Evolutionary conservation across 2,797 vertebrate genomes (phyloP).

Genomic region (Staurois parvus): DNA sequence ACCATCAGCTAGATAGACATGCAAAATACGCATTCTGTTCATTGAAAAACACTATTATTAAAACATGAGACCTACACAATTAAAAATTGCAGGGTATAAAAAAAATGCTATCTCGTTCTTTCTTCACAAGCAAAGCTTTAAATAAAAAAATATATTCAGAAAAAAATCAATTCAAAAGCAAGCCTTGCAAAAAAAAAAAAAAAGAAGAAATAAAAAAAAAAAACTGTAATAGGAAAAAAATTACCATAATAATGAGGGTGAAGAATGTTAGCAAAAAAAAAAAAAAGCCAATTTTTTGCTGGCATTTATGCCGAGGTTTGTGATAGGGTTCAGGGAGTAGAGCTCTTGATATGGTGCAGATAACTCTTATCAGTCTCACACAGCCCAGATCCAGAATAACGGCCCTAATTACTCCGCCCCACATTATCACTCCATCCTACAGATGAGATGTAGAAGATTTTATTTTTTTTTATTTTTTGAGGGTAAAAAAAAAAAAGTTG

Average conservation of each 20-base stretch:
- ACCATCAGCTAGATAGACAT: slow-evolving; percentile 53
- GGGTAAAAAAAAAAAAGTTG: neutral
- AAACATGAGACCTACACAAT: slow-evolving; percentile 60
- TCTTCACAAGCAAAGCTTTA: slow-evolving; percentile 46
- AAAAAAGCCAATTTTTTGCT: slow-evolving; percentile 73
- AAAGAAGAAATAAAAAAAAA: neutral
- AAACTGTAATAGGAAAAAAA: slow-evolving; percentile 71
- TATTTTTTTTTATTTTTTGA: neutral
- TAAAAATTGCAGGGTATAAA: slow-evolving; percentile 42
- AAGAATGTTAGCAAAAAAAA: slow-evolving; percentile 73
- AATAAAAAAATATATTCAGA: slow-evolving; percentile 47
- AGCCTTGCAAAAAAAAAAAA: slow-evolving; percentile 43
- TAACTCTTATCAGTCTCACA: slow-evolving; percentile 87
- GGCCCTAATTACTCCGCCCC: slow-evolving; percentile 84
- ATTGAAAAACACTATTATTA: slow-evolving; percentile 59
- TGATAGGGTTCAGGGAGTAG: slow-evolving; percentile 80
- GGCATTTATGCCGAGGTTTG: slow-evolving; percentile 80
- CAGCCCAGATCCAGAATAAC: slow-evolving; percentile 84
- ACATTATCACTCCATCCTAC: slow-evolving; percentile 71
- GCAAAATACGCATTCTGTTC: slow-evolving; percentile 50
- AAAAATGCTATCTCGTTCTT: slow-evolving; percentile 57
- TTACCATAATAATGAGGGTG: slow-evolving; percentile 85
- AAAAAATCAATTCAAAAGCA: slow-evolving; percentile 56
- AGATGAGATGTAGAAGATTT: slow-evolving; percentile 67
- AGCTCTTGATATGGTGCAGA: slow-evolving; percentile 81